Evolutionary conservation across 2,113 vertebrate species (phyloP).

Genomic region (Ptilonorhynchus violaceus): DNA sequence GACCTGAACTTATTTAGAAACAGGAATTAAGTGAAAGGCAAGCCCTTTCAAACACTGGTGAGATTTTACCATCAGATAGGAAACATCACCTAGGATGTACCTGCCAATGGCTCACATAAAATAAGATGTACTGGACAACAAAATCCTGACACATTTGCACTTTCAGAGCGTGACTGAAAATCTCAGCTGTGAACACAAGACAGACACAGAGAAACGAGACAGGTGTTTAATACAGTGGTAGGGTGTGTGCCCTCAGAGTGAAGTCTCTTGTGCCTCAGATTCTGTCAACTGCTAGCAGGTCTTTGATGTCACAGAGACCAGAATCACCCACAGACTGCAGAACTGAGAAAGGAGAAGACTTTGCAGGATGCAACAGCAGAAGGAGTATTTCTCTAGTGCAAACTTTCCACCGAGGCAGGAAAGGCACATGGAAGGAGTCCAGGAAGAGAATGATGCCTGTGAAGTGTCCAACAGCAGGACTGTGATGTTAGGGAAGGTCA

Average conservation of each 20-base stretch:
- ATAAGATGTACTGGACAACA: not conserved
- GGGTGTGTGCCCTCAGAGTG: not conserved
- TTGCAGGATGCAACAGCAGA: not conserved
- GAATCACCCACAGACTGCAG: not conserved
- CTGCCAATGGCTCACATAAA: not conserved
- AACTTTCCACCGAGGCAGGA: not conserved
- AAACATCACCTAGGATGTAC: not conserved
- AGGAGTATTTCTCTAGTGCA: not conserved
- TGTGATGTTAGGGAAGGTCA: not conserved
- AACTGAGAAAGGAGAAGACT: not conserved
- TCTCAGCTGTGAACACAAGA: not conserved
- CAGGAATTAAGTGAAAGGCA: not conserved
- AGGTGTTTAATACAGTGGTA: not conserved
- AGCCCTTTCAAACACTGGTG: not conserved
- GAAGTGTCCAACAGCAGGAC: fast-evolving
- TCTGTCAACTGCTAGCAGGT: not conserved
- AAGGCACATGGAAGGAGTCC: not conserved
- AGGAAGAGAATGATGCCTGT: fast-evolving
- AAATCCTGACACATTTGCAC: not conserved
- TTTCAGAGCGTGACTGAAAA: not conserved
- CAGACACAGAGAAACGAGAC: not conserved
- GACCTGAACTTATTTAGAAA: not conserved
- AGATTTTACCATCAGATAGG: not conserved
- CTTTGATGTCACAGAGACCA: not conserved
- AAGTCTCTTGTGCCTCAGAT: not conserved